A percentile compares a stretch with the other conserved stretches of the same genome.
phyloP scores from a whole-genome alignment of 2,888 invertebrate genomes.

The Timema cristinae region DNA sequence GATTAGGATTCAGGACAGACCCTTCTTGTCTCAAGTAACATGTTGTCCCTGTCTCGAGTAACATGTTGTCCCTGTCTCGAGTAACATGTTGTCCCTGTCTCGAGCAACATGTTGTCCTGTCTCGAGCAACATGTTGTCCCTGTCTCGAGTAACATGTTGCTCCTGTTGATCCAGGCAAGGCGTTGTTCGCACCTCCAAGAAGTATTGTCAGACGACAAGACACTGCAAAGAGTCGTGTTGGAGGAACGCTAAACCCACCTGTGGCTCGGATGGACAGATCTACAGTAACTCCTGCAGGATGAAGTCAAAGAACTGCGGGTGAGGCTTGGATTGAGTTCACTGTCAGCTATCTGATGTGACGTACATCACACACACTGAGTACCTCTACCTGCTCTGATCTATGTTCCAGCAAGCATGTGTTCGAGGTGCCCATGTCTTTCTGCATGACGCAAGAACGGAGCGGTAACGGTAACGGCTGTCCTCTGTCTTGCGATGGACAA shows the following conservation, averaged over 20 bases:
- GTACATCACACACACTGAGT: no score
- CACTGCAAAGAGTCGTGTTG: conserved; percentile 89
- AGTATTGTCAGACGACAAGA: conserved; percentile 86
- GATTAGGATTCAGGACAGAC: conserved; percentile 18
- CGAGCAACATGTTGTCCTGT: no score
- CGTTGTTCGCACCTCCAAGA: conserved; percentile 80
- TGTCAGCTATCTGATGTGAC: no score
- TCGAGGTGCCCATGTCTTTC: conserved; percentile 87
- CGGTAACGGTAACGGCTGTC: conserved; percentile 60
- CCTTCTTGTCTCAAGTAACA: no score
- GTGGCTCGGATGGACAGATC: conserved; percentile 84
- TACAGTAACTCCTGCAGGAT: conserved; percentile 88
- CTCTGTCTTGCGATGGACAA: conserved; percentile 69
- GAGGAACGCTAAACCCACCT: conserved; percentile 83
- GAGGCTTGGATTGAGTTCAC: conserved; percentile 34
- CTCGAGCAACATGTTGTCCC: no score
- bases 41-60: no score
- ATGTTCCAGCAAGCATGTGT: conserved; percentile 74
- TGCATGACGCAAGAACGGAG: conserved; percentile 75
- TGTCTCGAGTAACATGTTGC: background rate
- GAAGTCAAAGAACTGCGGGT: conserved; percentile 92
- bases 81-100: background rate
- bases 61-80: no score
- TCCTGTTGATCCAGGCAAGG: conserved; percentile 60
- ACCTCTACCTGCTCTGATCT: background rate